Evolutionary conservation across 2,113 vertebrate genomes (phyloP), one percentile per base, ranked within the genome.

Genomic region (Vidua macroura): DNA sequence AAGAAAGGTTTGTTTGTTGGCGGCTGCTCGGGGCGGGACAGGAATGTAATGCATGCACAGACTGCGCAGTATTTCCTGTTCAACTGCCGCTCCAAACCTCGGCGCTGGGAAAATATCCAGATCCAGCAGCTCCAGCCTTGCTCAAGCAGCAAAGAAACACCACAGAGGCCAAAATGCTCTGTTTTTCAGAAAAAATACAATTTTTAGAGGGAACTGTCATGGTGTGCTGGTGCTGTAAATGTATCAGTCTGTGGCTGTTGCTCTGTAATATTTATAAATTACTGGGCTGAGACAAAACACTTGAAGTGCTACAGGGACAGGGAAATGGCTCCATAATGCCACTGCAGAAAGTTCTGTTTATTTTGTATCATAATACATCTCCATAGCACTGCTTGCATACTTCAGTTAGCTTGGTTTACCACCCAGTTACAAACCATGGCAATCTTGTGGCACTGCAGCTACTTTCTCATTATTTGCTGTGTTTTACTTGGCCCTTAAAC

Each of bases 11-110:
- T 92, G 96, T 97, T 97, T 97, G 97, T 97, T 95, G 96, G 96
- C 93, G 9, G 64, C 95, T 30, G 89, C 92, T 90, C 31, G 31
- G 97, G 97, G 97, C 63, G 96, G 98, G 97, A 93, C 95, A 98
- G 96, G 98, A 98, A 98, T 98, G 97, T 72, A 27, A 96, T 90
- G 95, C 97, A 97, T 96, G 98, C 96, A 78, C 66, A 95, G 97
- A 96, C 97, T 83, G 97, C 84, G 37, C 96, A 97, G 96, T 94
- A 97, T 97, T 98, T 97, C 97, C 96, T 98, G 97, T 97, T 76
- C 95, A 93, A 96, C 96, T 96, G 97, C 98, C 83, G 74, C 97
- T 97, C 98, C 98, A 98, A 96, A 98, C 98, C 98, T 85, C 78
- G 27, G 96, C 41, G 78, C 97, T 94, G 96, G 97, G 97, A 98